Evolutionary conservation across 1,140 invertebrate genomes (phyloP).

Genomic region (Bradysia coprophila): DNA sequence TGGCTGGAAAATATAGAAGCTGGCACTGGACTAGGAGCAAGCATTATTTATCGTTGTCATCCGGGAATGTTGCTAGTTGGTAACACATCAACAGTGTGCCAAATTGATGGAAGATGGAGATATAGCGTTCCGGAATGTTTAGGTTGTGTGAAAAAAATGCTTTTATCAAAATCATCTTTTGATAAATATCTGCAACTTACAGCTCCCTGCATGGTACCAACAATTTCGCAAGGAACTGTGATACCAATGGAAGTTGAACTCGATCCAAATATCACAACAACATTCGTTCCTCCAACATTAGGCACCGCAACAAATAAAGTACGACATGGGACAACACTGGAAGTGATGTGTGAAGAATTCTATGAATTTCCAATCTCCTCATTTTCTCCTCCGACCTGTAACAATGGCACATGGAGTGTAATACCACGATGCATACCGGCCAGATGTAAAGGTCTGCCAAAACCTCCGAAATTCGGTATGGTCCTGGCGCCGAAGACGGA

Average conservation of each 20-base stretch:
- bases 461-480: constrained; percentile 74
- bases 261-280: constrained; percentile 20
- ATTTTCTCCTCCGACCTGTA: constrained; percentile 40
- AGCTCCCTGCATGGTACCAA: constrained; percentile 81
- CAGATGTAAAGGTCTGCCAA: constrained; percentile 77
- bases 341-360: constrained; percentile 68
- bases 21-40: constrained; percentile 74
- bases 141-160: constrained; percentile 14
- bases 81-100: constrained; percentile 74
- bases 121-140: constrained; percentile 75
- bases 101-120: constrained; percentile 83
- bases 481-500: constrained; percentile 91
- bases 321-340: constrained; percentile 66
- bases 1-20: constrained; percentile 86
- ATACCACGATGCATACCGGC: constrained; percentile 80
- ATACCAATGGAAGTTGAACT: constrained; percentile 24
- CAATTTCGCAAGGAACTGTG: constrained; percentile 66
- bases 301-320: constrained; percentile 38
- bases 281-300: constrained; percentile 28
- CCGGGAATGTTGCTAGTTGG: constrained; percentile 85
- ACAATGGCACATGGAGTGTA: constrained; percentile 91
- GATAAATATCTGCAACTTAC: too few species aligned
- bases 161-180: too few species aligned
- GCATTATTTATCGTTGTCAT: constrained; percentile 84
- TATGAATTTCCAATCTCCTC: constrained; percentile 52